phyloP scores from a whole-genome alignment of 2,888 invertebrate species.

The Camponotus fellah region DNA sequence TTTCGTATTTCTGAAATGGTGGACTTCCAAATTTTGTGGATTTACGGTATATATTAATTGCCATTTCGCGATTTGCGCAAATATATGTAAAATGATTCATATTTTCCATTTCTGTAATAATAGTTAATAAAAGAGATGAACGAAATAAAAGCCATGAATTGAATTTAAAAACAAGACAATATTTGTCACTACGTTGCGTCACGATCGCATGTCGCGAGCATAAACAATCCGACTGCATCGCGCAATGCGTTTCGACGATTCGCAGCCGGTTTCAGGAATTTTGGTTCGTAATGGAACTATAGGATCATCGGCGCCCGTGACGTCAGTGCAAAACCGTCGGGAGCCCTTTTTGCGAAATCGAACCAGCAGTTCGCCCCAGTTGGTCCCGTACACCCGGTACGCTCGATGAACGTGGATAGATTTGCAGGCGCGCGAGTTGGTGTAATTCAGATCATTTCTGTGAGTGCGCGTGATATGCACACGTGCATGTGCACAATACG shows the following conservation, averaged over 20 bases:
- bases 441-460: constrained; percentile 79
- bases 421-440: constrained; percentile 79
- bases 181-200: not conserved
- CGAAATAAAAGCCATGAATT: not conserved
- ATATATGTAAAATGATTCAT: not conserved
- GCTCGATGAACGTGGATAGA: constrained; percentile 73
- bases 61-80: not conserved
- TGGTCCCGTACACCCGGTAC: constrained; percentile 67
- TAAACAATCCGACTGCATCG: constrained; percentile 31
- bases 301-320: constrained; percentile 61
- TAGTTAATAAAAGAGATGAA: constrained; percentile 2
- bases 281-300: constrained; percentile 58
- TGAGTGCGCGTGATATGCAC: constrained; percentile 38
- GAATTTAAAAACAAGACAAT: constrained; percentile 37
- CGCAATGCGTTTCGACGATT: constrained; percentile 35
- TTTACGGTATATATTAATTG: constrained; percentile 20
- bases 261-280: constrained; percentile 46
- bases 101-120: not conserved
- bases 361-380: constrained; percentile 56
- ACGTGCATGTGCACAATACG: constrained; percentile 27
- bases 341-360: constrained; percentile 64
- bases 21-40: constrained; percentile 28
- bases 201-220: constrained; percentile 26
- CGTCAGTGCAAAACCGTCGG: constrained; percentile 67
- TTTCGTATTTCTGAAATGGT: constrained; percentile 11